Conservation (phyloP, 2,888 invertebrate species). For the Ligdia adustata region DNA sequence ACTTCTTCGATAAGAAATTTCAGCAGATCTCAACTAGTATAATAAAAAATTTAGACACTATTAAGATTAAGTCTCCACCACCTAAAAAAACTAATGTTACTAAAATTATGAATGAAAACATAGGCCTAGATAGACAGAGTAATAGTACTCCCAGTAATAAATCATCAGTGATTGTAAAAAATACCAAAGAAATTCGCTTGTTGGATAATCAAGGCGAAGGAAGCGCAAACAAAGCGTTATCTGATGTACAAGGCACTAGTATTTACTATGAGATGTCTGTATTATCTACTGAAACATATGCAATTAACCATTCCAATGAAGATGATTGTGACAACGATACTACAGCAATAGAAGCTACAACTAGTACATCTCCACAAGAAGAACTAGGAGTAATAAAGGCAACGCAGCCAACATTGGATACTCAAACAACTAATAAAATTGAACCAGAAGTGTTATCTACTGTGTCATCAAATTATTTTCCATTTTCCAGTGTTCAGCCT, state of each 20-base stretch:
- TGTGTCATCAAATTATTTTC: conserved; percentile 47
- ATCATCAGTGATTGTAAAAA: conserved; percentile 78
- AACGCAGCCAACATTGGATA: conserved; percentile 42
- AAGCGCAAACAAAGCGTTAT: conserved; percentile 65
- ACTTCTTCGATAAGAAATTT: conserved; percentile 80
- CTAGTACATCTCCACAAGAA: conserved; percentile 58
- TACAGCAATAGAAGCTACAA: conserved; percentile 54
- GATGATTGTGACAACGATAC: conserved; percentile 75
- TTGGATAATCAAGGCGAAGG: conserved; percentile 73
- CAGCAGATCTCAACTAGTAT: conserved; percentile 80
- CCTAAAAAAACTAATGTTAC: conserved; percentile 59
- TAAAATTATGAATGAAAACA: conserved; percentile 60
- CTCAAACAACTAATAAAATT: conserved; percentile 1
- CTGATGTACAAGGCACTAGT: conserved; percentile 79
- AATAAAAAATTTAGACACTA: conserved; percentile 73
- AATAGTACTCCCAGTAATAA: conserved; percentile 76
- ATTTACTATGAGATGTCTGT: conserved; percentile 80
- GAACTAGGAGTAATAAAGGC: conserved; percentile 55
- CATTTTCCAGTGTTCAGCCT: conserved; percentile 51
- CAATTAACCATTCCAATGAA: conserved; percentile 62
- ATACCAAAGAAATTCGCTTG: conserved; percentile 80
- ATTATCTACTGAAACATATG: conserved; percentile 75
- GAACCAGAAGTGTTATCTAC: conserved; percentile 45
- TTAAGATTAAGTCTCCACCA: conserved; percentile 57
- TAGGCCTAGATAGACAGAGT: conserved; percentile 70